Conservation (phyloP, 2,113 vertebrate species). For the Pachypanchax playfairii region DNA sequence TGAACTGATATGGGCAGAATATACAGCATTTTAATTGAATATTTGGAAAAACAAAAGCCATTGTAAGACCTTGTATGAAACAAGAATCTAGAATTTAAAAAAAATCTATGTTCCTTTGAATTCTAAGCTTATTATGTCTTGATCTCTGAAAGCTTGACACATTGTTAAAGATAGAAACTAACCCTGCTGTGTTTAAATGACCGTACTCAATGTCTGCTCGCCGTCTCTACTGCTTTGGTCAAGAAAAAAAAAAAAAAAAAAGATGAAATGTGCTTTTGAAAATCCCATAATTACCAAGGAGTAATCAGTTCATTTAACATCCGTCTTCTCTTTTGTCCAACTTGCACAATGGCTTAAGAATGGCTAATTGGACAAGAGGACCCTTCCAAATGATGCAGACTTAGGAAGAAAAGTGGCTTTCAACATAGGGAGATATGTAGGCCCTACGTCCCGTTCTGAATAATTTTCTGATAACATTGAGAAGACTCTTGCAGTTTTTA, state of each 20-base stretch:
- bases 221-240: slow-evolving; percentile 31
- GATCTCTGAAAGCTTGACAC: slow-evolving; percentile 44
- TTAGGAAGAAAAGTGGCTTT: slow-evolving; percentile 70
- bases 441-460: slow-evolving; percentile 56
- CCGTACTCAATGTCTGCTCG: slow-evolving; percentile 23
- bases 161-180: slow-evolving; percentile 7
- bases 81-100: slow-evolving; percentile 14
- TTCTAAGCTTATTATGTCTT: slow-evolving; percentile 51
- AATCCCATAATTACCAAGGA: slow-evolving; percentile 64
- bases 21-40: slow-evolving; percentile 49
- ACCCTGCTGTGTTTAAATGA: slow-evolving; percentile 38
- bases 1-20: slow-evolving; percentile 11
- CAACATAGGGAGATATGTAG: slow-evolving; percentile 65
- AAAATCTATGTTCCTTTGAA: slow-evolving; percentile 30
- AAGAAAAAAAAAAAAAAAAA: slow-evolving; percentile 29
- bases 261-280: slow-evolving; percentile 57
- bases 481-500: slow-evolving; percentile 55
- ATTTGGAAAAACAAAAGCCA: slow-evolving; percentile 37
- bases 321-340: slow-evolving; percentile 67
- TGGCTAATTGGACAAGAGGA: slow-evolving; percentile 73
- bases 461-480: slow-evolving; percentile 83
- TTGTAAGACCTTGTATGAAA: slow-evolving; percentile 24
- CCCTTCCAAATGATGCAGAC: slow-evolving; percentile 60
- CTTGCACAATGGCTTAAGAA: slow-evolving; percentile 67
- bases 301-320: slow-evolving; percentile 75